phyloP scores from a whole-genome alignment of 1,140 invertebrate genomes.

The Euura lappo region DNA sequence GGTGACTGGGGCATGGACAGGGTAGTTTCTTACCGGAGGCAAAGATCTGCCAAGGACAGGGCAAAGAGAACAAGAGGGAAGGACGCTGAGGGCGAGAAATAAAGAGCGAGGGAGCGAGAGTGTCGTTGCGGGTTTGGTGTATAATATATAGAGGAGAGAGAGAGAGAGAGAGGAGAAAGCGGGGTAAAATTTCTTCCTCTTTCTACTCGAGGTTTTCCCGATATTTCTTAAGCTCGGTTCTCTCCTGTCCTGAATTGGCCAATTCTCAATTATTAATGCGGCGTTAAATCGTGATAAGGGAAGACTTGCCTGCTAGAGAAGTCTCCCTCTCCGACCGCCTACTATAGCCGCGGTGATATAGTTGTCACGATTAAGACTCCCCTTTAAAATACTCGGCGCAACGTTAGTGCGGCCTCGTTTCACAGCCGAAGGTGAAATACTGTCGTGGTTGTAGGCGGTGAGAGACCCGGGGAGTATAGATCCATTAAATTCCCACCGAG shows the following conservation, averaged over 20 bases:
- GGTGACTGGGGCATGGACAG: background rate
- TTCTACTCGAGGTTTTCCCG: background rate
- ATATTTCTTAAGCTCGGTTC: background rate
- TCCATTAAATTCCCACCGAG: too few relatives aligned
- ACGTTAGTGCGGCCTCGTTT: too few relatives aligned
- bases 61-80: too few relatives aligned
- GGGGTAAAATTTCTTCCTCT: background rate
- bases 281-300: constrained; percentile 2
- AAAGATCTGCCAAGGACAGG: constrained; percentile 6
- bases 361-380: constrained; percentile 6
- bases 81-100: background rate
- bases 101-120: background rate
- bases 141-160: background rate
- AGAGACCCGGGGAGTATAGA: too few relatives aligned
- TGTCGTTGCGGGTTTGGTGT: background rate
- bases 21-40: constrained; percentile 1
- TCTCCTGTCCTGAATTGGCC: background rate
- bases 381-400: background rate
- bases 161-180: background rate
- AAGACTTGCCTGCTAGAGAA: background rate
- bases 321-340: background rate
- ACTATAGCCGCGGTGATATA: background rate
- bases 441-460: too few relatives aligned
- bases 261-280: constrained; percentile 5
- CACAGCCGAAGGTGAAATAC: too few relatives aligned